Evolutionary conservation across 1,140 invertebrate genomes (phyloP).

Genomic region (Sweltsa coloradensis): DNA sequence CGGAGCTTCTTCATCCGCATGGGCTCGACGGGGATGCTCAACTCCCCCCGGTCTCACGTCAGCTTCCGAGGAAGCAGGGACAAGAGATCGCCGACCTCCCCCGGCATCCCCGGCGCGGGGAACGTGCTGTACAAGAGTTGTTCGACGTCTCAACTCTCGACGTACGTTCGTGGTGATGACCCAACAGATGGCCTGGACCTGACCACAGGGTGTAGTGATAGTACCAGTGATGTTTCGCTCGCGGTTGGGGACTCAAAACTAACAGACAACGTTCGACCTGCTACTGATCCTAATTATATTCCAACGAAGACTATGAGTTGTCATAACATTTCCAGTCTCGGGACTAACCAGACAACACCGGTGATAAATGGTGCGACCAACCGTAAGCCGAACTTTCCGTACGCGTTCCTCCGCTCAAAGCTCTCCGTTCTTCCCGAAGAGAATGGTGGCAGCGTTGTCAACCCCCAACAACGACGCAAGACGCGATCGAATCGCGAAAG

Average conservation of each 20-base stretch:
- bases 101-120: constrained; percentile 11
- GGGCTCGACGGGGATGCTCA: constrained; percentile 62
- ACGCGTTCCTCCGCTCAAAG: constrained; percentile 62
- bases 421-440: constrained; percentile 63
- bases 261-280: constrained; percentile 23
- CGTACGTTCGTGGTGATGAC: constrained; percentile 61
- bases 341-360: background rate
- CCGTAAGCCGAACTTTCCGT: constrained; percentile 57
- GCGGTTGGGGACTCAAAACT: constrained; percentile 17
- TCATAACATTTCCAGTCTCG: constrained; percentile 36
- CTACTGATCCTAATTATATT: constrained; percentile 29
- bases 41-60: constrained; percentile 36
- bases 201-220: constrained; percentile 22
- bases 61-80: constrained; percentile 19
- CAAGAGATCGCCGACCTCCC: too few species aligned
- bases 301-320: constrained; percentile 46
- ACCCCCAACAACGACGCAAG: constrained; percentile 27
- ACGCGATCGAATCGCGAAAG: constrained; percentile 19
- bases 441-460: constrained; percentile 32
- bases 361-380: constrained; percentile 20
- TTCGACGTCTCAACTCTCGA: constrained; percentile 55
- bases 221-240: background rate
- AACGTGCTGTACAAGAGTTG: constrained; percentile 54
- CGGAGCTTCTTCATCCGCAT: constrained; percentile 61
- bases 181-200: constrained; percentile 62